Conservation (phyloP, 2,113 vertebrate genomes). For the Sander vitreus region DNA sequence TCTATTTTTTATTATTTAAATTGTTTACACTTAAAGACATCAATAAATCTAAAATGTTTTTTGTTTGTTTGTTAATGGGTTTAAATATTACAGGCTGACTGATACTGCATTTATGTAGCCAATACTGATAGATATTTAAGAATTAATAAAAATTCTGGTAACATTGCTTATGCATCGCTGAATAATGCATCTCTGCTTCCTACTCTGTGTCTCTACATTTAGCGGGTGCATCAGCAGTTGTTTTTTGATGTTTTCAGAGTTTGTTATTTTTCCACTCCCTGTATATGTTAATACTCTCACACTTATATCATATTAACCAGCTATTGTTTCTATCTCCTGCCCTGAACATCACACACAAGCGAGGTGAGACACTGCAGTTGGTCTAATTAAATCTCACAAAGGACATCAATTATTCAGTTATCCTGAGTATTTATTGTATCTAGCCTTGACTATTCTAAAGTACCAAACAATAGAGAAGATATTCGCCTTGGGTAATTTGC, state of each 20-base stretch:
- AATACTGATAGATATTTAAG: neutral
- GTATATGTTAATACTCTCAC: slow-evolving; percentile 32
- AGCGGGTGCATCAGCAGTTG: slow-evolving; percentile 55
- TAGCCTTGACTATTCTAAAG: neutral
- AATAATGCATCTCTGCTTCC: slow-evolving; percentile 65
- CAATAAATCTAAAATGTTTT: neutral
- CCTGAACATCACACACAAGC: slow-evolving; percentile 18
- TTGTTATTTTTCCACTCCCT: slow-evolving; percentile 19
- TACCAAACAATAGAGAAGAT: slow-evolving; percentile 20
- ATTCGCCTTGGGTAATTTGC: slow-evolving; percentile 10
- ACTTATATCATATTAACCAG: slow-evolving; percentile 33
- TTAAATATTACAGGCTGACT: neutral
- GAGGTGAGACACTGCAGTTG: slow-evolving; percentile 11
- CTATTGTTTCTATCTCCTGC: slow-evolving; percentile 6
- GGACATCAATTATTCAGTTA: slow-evolving; percentile 60
- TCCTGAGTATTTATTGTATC: slow-evolving; percentile 26
- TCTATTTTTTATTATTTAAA: neutral
- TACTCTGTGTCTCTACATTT: slow-evolving; percentile 26
- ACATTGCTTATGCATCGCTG: slow-evolving; percentile 8
- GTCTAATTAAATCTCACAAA: slow-evolving; percentile 43
- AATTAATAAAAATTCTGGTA: neutral
- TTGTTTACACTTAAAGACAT: neutral
- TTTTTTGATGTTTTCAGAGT: slow-evolving; percentile 10
- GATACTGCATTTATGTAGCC: neutral
- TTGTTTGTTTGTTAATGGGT: neutral